Percentiles rank a stretch among this genome's conserved stretches.
Conservation (phyloP, 1,140 invertebrate genomes). For the Apis cerana region DNA sequence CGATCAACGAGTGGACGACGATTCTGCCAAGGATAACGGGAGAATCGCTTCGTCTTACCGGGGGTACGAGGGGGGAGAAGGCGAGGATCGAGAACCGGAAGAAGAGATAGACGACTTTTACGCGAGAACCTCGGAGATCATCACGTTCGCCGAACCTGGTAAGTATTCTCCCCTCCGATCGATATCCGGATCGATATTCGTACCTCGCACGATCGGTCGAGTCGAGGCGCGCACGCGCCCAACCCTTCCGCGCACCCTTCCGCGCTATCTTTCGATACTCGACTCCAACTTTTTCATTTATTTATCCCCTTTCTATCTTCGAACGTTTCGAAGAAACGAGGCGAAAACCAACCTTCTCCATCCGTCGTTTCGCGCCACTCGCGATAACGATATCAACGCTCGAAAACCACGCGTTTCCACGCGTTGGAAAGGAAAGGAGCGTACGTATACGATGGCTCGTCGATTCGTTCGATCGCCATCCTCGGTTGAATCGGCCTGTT, state of each 20-base stretch:
- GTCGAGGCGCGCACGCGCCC: too few species aligned
- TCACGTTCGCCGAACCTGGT: conserved; percentile 91
- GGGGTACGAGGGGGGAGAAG: conserved; percentile 66
- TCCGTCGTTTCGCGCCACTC: too few species aligned
- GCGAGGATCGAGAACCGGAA: conserved; percentile 67
- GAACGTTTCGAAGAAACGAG: too few species aligned
- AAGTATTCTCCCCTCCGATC: conserved; percentile 68
- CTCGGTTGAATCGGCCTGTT: neutral
- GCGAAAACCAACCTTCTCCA: too few species aligned
- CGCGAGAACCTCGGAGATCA: conserved; percentile 90
- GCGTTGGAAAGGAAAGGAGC: neutral
- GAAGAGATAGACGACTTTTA: conserved; percentile 87
- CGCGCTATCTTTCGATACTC: too few species aligned
- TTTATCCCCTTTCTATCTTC: too few species aligned
- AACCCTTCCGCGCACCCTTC: too few species aligned
- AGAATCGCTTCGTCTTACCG: conserved; percentile 68
- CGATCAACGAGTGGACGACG: conserved; percentile 61
- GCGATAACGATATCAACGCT: too few species aligned
- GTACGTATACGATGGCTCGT: neutral
- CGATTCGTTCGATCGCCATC: neutral
- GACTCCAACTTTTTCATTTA: too few species aligned
- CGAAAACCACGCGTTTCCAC: neutral
- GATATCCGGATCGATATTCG: neutral
- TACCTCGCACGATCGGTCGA: neutral
- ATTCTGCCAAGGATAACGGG: conserved; percentile 55